Evolutionary conservation across 2,888 invertebrate genomes (phyloP).

Genomic region (Ceriagrion tenellum): DNA sequence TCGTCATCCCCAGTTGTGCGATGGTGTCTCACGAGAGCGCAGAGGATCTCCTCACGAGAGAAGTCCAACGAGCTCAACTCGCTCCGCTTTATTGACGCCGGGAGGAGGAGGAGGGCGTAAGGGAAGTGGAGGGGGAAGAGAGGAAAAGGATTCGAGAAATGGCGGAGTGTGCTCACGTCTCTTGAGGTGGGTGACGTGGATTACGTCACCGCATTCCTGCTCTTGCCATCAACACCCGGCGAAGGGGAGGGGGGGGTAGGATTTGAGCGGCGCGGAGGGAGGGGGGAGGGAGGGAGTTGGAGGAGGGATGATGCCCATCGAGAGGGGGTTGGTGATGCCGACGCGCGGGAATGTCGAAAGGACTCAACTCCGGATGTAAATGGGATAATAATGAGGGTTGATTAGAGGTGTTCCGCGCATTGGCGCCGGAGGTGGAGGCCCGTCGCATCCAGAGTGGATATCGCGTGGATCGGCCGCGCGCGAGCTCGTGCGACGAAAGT

Average conservation of each 20-base stretch:
- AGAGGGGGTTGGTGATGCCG: not conserved
- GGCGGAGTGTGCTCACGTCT: not conserved
- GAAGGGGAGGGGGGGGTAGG: not conserved
- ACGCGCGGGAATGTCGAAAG: not conserved
- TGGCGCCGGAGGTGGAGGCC: not conserved
- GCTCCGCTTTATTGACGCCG: not conserved
- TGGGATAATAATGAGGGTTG: not conserved
- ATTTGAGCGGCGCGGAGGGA: not conserved
- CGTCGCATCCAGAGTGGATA: no score
- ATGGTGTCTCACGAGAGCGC: no score
- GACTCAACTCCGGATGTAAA: conserved; percentile 12
- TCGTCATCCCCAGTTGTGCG: no score
- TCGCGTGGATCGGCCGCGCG: no score
- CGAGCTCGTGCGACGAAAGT: no score
- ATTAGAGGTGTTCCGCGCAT: not conserved
- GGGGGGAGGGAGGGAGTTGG: not conserved
- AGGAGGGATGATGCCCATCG: no score
- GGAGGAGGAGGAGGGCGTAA: not conserved
- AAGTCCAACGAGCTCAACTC: not conserved
- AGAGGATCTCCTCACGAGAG: no score
- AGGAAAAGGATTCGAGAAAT: not conserved
- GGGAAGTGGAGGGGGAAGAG: no score
- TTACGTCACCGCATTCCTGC: conserved; percentile 61
- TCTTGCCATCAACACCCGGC: conserved; percentile 50
- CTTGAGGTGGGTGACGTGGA: conserved; percentile 41